phyloP scores from a whole-genome alignment of 2,888 invertebrate species.

The Meteorus colon region DNA sequence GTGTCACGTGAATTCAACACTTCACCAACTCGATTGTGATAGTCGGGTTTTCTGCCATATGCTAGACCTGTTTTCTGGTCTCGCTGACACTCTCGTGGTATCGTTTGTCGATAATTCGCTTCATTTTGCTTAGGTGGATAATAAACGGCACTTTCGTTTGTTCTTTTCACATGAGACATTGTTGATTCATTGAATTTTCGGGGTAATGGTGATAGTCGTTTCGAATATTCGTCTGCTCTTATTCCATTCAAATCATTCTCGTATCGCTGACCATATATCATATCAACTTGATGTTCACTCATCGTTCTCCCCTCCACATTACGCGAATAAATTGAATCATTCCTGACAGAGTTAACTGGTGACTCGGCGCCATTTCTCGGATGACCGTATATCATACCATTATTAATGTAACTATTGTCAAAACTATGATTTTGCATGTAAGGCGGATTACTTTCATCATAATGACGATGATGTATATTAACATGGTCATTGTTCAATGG shows the following conservation, averaged over 20 bases:
- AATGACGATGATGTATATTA: conserved; percentile 62
- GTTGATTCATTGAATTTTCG: neutral
- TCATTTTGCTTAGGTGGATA: conserved; percentile 35
- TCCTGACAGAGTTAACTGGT: conserved; percentile 24
- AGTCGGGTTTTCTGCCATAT: neutral
- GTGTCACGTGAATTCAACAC: conserved; percentile 6
- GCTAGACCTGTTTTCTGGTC: neutral
- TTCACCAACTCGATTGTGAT: neutral
- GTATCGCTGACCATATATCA: conserved; percentile 8
- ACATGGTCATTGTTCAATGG: conserved; percentile 66
- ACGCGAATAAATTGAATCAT: conserved; percentile 5
- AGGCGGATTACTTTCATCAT: conserved; percentile 45
- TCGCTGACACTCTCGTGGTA: conserved; percentile 6
- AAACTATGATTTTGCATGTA: conserved; percentile 36
- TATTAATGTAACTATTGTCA: conserved; percentile 53
- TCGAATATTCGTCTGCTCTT: neutral
- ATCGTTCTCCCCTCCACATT: conserved; percentile 19
- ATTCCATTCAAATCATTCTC: conserved; percentile 6
- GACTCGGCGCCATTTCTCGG: conserved; percentile 59
- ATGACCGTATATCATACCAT: conserved; percentile 60
- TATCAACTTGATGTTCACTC: conserved; percentile 19
- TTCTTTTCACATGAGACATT: conserved; percentile 42
- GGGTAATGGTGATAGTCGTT: conserved; percentile 3
- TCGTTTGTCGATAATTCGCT: conserved; percentile 29
- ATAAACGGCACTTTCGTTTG: conserved; percentile 46